Evolutionary conservation across 2,113 vertebrate species (phyloP).

Genomic region (Megaceryle maxima): DNA sequence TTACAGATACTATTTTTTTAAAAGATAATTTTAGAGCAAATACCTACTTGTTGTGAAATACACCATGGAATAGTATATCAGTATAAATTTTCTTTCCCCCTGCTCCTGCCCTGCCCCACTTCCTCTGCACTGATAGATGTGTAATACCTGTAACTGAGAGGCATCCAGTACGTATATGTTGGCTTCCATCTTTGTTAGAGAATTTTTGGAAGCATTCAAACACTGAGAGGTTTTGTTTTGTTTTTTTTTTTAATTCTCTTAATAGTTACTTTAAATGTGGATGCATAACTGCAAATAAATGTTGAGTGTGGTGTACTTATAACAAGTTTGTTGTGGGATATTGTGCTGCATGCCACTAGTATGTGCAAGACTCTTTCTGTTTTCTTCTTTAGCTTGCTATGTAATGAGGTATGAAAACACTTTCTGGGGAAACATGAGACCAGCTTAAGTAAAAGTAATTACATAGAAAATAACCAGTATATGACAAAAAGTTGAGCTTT

Average conservation of each 20-base stretch:
- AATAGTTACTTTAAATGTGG: constrained; percentile 74
- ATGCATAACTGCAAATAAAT: constrained; percentile 83
- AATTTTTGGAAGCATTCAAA: constrained; percentile 47
- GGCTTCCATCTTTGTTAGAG: constrained; percentile 28
- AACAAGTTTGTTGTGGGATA: constrained; percentile 95
- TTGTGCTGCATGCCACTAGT: constrained; percentile 40
- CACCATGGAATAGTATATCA: not conserved
- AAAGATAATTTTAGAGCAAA: constrained; percentile 1
- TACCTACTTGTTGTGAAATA: not conserved
- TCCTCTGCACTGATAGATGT: constrained; percentile 12
- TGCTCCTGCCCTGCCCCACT: not conserved
- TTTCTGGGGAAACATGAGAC: not conserved
- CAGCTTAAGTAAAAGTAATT: not conserved
- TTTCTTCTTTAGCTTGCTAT: not conserved
- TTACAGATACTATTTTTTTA: constrained; percentile 40
- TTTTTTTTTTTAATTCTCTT: not conserved
- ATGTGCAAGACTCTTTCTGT: constrained; percentile 6
- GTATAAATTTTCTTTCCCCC: not conserved
- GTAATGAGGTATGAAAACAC: not conserved
- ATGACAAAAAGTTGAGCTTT: not conserved
- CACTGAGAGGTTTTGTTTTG: not conserved
- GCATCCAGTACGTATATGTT: constrained; percentile 10
- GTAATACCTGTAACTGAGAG: constrained; percentile 70
- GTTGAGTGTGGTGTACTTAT: constrained; percentile 93
- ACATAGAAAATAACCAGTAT: not conserved